These are phyloP conservation scores for Chloropsis hardwickii DNA, from an alignment of 2,113 vertebrate species.

Conservation along the genomic window DNA sequence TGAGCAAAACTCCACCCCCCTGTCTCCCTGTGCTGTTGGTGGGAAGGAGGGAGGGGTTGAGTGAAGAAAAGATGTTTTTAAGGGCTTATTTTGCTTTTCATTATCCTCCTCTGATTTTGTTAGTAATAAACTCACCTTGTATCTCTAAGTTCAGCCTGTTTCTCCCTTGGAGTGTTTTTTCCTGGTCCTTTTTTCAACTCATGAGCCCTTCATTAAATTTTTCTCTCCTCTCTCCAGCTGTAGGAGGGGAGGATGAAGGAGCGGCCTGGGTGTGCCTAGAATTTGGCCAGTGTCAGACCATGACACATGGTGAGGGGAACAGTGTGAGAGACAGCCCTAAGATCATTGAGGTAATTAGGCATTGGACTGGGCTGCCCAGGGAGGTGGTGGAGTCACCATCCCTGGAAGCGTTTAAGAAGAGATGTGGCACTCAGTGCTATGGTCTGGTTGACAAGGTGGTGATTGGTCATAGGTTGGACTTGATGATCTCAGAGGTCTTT, in stretches of 20 bases:
- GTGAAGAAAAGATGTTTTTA: background rate
- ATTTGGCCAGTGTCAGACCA: background rate
- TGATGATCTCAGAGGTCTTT: background rate
- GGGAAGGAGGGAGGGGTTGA: background rate
- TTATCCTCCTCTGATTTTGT: background rate
- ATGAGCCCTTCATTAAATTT: background rate
- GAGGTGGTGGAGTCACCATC: background rate
- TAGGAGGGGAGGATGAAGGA: background rate
- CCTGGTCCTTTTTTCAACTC: background rate
- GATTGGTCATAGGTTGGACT: background rate
- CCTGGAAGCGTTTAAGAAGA: background rate
- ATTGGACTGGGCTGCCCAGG: no score
- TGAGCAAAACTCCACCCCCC: accelerated
- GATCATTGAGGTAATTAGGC: background rate
- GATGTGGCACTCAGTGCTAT: background rate
- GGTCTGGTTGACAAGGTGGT: background rate
- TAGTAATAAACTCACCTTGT: background rate
- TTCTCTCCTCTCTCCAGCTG: background rate
- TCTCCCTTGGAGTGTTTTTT: background rate
- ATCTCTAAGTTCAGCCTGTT: background rate
- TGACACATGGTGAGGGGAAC: background rate
- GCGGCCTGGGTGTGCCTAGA: background rate
- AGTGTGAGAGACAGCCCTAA: background rate
- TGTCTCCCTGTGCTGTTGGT: accelerated
- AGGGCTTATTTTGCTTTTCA: background rate